Base-by-base conservation (phyloP, 2,888 invertebrate species). In the Oligia strigilis region DNA sequence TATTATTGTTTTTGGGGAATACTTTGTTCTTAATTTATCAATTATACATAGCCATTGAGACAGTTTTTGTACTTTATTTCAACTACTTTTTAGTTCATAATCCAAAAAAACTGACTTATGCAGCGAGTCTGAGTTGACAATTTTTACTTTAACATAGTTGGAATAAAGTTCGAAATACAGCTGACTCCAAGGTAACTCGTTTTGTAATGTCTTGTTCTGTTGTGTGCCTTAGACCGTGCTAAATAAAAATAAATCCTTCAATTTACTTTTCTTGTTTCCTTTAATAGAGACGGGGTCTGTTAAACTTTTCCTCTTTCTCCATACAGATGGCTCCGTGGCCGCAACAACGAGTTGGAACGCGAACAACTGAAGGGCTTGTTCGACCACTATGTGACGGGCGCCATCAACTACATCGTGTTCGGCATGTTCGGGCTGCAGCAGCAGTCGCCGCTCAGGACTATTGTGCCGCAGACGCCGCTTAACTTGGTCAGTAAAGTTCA, bases 401-500 rank as follows among this genome's bases (percentile, higher is more conserved):
- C 98, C 23, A 97, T 99, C 81, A 98, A 98, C 88, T 98, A 98
- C 94, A 98, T 98, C 87, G 96, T 97, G 81, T 98, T 98, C 84
- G 98, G 98, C 19, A 91, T 98, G 87, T 97, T 98, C 77, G 99
- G 98, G 8, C 97, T 98, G 85, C 97, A 98, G 85, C 98, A 98
- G 91, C 98, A 98, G 74, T 95, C 97, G 72, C 99, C 98, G 17
- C 95, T 99, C 75, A 98, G 98, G 94, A 98, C 98, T 49, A 98
- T 99, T 69, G 98, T 99, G 58, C 98, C 98, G 23, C 98, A 99
- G 94, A 99, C 99, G 0, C 98, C 98, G 69, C 97, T 99, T 1
- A 99, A 99, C 94, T 97, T 99, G 98, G 98, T 98, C 89, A 89
- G 80, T 78, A 23, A 40, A 14, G 8, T 52, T 49, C 36, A 36